These are phyloP conservation scores for Thecocarcelia acutangulata DNA, from an alignment of 2,888 invertebrate species.

Conservation along the genomic window DNA sequence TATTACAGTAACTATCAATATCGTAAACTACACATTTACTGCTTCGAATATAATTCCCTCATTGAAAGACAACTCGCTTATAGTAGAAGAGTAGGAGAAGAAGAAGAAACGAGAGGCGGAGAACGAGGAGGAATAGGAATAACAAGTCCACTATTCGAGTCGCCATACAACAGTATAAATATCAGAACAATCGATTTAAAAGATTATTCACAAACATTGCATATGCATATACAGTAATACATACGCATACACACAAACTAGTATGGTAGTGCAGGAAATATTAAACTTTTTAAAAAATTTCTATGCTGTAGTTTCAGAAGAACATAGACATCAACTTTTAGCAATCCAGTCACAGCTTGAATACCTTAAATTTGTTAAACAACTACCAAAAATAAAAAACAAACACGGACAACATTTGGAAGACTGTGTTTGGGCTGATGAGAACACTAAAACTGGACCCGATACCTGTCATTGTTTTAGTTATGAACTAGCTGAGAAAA, in stretches of 20 bases:
- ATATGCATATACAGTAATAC: too few species aligned
- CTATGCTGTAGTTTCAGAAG: constrained; percentile 1
- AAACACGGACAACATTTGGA: constrained; percentile 33
- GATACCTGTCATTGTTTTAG: constrained; percentile 18
- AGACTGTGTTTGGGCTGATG: constrained; percentile 26
- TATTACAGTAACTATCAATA: constrained; percentile 42
- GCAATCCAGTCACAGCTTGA: constrained; percentile 13
- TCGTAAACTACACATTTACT: constrained; percentile 31
- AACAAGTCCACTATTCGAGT: too few species aligned
- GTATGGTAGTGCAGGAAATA: too few species aligned
- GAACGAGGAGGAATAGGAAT: too few species aligned
- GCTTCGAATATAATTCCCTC: background rate
- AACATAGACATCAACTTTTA: constrained; percentile 6
- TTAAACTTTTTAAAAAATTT: too few species aligned
- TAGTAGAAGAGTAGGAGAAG: too few species aligned
- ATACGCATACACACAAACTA: too few species aligned
- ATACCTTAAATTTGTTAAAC: too few species aligned
- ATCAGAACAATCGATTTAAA: constrained; percentile 9
- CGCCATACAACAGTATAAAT: background rate
- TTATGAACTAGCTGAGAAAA: background rate
- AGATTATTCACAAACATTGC: constrained; percentile 28
- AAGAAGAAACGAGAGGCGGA: too few species aligned
- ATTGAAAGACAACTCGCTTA: too few species aligned
- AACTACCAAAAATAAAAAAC: too few species aligned
- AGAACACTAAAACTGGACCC: constrained; percentile 11